These are phyloP conservation scores for Hydropotes inermis DNA, from an alignment of 2,113 vertebrate genomes.

Conservation along the genomic window DNA sequence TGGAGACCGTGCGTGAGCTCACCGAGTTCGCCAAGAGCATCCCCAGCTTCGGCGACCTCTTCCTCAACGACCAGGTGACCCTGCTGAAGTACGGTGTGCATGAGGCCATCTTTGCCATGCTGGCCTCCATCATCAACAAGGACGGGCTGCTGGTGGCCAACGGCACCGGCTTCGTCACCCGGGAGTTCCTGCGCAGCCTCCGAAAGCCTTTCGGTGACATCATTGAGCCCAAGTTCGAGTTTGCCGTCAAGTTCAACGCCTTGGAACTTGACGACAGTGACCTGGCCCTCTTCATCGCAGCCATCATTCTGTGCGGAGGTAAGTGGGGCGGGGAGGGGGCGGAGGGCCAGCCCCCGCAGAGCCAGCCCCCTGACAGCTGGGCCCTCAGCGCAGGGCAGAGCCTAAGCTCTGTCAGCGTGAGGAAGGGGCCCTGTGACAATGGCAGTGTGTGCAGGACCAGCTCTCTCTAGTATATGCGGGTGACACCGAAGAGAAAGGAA, in stretches of 20 bases:
- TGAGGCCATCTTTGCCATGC: conserved; percentile 98
- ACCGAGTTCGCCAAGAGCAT: conserved; percentile 98
- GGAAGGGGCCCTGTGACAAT: not conserved
- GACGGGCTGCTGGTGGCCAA: conserved; percentile 97
- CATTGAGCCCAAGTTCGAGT: conserved; percentile 99
- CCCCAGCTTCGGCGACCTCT: conserved; percentile 95
- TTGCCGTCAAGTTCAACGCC: conserved; percentile 97
- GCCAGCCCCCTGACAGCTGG: not conserved
- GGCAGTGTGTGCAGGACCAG: too few relatives aligned
- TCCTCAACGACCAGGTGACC: conserved; percentile 98
- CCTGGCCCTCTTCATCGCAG: conserved; percentile 97
- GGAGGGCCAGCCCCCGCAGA: not conserved
- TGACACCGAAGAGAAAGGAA: not conserved
- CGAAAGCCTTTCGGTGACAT: conserved; percentile 97
- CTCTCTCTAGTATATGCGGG: fast-evolving
- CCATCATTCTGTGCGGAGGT: conserved; percentile 99
- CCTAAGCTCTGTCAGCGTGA: not conserved
- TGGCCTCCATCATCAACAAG: conserved; percentile 99
- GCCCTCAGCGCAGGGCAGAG: not conserved
- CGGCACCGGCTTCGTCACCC: conserved; percentile 95
- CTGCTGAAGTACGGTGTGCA: conserved; percentile 97
- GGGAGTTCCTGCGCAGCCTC: conserved; percentile 96
- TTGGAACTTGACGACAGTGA: conserved; percentile 98
- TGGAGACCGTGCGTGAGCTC: conserved; percentile 96
- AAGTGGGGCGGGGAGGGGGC: conserved; percentile 60